Evolutionary conservation across 2,888 invertebrate genomes (phyloP).

Genomic region (Bhutanitis thaidina): DNA sequence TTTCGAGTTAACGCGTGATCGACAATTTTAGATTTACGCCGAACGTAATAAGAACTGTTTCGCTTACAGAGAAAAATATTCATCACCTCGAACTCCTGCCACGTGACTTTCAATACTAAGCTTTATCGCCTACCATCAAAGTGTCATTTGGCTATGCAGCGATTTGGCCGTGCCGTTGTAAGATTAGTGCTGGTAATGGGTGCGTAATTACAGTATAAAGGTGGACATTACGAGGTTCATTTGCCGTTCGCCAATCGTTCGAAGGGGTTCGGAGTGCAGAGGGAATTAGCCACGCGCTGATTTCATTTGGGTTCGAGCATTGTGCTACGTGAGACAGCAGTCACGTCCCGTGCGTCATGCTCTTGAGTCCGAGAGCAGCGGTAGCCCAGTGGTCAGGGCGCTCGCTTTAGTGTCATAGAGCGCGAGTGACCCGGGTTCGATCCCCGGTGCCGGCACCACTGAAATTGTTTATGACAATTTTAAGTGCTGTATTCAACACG

Average conservation of each 20-base stretch:
- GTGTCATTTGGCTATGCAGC: conserved; percentile 34
- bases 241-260: conserved; percentile 65
- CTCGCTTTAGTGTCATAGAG: too few species aligned
- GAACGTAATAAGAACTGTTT: conserved; percentile 62
- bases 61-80: conserved; percentile 39
- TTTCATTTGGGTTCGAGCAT: conserved; percentile 59
- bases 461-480: too few species aligned
- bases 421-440: too few species aligned
- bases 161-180: conserved; percentile 34
- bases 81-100: conserved; percentile 12
- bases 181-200: conserved; percentile 74
- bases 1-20: conserved; percentile 28
- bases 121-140: conserved; percentile 38
- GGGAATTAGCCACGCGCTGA: conserved; percentile 48
- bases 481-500: too few species aligned
- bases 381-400: too few species aligned
- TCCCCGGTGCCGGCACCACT: too few species aligned
- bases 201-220: conserved; percentile 77
- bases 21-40: conserved; percentile 59
- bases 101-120: conserved; percentile 31
- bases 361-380: too few species aligned
- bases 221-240: conserved; percentile 75
- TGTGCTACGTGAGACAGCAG: conserved; percentile 29
- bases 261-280: conserved; percentile 59
- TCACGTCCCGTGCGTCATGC: not conserved